Evolutionary conservation across 2,113 vertebrate genomes (phyloP).

Genomic region (Myrmophylax atrothorax): DNA sequence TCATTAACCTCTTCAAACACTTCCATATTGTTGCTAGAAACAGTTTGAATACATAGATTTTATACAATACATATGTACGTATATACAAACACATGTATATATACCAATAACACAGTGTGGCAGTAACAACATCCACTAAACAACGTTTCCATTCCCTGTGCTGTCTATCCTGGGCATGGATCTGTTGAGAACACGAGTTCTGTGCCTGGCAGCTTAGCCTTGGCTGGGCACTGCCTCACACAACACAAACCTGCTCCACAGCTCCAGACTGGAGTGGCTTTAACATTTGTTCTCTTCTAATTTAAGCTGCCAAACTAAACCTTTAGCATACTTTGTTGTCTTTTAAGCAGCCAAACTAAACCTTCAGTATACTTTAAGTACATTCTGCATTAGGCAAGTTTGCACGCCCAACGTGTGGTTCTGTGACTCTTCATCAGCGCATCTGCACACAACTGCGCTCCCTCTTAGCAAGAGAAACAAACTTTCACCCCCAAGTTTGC

Average conservation of each 20-base stretch:
- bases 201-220: neutral
- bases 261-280: fast-evolving
- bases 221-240: neutral
- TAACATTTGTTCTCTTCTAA: neutral
- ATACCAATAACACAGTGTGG: neutral
- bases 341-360: neutral
- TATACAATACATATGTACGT: fast-evolving
- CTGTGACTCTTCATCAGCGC: neutral
- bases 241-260: neutral
- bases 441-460: neutral
- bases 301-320: neutral
- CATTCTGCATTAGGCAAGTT: fast-evolving
- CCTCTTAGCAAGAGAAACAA: fast-evolving
- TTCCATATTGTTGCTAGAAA: neutral
- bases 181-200: neutral
- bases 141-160: neutral
- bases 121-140: neutral
- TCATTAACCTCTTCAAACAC: neutral
- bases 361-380: fast-evolving
- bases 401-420: fast-evolving
- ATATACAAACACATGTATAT: neutral
- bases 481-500: neutral
- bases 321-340: fast-evolving
- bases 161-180: fast-evolving
- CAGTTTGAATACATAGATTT: neutral